Conservation (phyloP, 2,113 vertebrate species). For the Phalacrocorax carbo region DNA sequence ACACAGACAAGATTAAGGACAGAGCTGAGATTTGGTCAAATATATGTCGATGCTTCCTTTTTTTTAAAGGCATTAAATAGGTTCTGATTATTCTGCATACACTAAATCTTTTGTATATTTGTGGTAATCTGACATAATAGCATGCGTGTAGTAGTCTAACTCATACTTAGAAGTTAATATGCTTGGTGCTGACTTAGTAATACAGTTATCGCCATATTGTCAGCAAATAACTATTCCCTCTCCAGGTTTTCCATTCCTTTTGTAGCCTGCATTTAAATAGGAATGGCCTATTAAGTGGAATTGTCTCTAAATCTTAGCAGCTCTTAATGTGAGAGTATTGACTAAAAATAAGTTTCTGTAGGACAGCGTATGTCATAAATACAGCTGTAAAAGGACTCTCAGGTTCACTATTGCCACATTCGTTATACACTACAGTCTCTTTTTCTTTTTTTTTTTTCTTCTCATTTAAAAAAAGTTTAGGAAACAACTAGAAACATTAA, state of each 20-base stretch:
- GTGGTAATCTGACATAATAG: background rate
- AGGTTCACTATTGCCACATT: background rate
- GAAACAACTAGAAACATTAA: background rate
- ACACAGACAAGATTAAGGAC: background rate
- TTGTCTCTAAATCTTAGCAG: background rate
- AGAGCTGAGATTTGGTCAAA: background rate
- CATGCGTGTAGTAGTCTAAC: background rate
- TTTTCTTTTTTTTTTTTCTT: too few relatives aligned
- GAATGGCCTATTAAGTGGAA: background rate
- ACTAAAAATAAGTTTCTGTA: background rate
- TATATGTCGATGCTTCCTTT: background rate
- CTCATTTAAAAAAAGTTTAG: background rate
- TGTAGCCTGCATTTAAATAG: background rate
- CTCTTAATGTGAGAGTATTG: background rate
- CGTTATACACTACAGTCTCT: background rate
- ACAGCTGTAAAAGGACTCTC: background rate
- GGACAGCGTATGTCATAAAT: background rate
- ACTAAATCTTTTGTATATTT: background rate
- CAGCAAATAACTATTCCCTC: background rate
- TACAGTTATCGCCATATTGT: background rate
- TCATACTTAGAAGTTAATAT: background rate
- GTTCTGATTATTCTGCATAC: background rate
- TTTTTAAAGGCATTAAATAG: background rate
- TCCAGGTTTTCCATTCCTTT: background rate
- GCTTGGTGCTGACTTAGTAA: background rate